Evolutionary conservation across 2,797 vertebrate species (phyloP).

Genomic region (Todus mexicanus): DNA sequence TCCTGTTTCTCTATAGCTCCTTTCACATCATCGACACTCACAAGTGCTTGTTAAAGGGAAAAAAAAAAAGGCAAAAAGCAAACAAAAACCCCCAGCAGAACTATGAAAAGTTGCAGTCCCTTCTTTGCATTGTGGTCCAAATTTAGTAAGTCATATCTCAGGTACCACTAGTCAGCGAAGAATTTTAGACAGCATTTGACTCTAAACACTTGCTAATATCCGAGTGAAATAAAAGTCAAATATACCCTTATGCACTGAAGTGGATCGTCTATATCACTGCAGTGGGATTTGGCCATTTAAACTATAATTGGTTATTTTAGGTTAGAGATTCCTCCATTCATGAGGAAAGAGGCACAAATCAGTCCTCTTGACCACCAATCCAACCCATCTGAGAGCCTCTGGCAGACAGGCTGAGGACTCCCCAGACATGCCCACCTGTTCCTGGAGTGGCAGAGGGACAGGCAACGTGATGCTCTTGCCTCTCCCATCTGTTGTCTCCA

Average conservation of each 20-base stretch:
- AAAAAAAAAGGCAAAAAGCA: background rate
- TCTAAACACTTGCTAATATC: background rate
- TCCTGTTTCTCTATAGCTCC: background rate
- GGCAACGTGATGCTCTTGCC: background rate
- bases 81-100: background rate
- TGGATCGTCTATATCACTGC: accelerated
- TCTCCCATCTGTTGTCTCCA: background rate
- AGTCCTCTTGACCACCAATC: background rate
- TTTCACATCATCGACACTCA: background rate
- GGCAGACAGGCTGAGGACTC: background rate
- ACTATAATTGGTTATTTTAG: background rate
- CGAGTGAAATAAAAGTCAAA: background rate
- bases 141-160: background rate
- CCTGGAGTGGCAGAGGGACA: background rate
- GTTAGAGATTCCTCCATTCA: background rate
- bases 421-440: accelerated
- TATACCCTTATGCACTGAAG: background rate
- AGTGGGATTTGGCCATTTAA: background rate
- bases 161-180: background rate
- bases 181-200: background rate
- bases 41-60: background rate
- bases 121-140: background rate
- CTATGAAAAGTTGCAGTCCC: background rate
- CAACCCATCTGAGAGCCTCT: background rate
- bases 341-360: background rate